Evolutionary conservation across 2,797 vertebrate genomes (phyloP).

Genomic region (Pristis pectinata): DNA sequence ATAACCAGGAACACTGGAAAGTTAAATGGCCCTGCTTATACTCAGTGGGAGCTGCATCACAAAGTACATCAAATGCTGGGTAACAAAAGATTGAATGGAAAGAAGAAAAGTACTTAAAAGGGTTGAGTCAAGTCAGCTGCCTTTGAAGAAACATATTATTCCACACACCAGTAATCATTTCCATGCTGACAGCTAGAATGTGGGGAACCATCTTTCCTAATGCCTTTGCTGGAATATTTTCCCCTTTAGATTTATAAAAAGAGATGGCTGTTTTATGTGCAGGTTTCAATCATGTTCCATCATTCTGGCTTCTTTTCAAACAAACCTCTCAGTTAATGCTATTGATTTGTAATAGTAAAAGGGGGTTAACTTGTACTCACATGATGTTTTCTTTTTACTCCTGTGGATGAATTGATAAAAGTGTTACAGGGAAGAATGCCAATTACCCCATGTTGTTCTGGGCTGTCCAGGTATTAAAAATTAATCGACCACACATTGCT

Average conservation of each 20-base stretch:
- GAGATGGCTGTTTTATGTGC: not conserved
- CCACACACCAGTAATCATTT: not conserved
- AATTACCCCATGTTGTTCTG: not conserved
- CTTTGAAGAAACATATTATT: conserved; percentile 2
- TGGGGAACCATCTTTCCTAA: not conserved
- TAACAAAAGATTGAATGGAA: not conserved
- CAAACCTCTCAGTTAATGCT: not conserved
- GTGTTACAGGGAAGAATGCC: too few relatives aligned
- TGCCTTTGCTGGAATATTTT: not conserved
- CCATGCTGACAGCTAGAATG: not conserved
- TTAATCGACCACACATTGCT: not conserved
- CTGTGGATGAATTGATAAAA: too few relatives aligned
- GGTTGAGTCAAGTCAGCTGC: not conserved
- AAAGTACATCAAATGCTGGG: not conserved
- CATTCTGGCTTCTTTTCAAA: not conserved
- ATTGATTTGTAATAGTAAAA: not conserved
- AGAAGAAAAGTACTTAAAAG: not conserved
- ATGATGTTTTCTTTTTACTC: not conserved
- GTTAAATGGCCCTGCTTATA: not conserved
- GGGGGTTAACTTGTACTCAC: not conserved
- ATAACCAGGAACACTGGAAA: not conserved
- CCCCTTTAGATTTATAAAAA: not conserved
- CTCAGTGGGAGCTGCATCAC: not conserved
- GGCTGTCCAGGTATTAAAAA: not conserved
- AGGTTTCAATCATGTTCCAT: not conserved